phyloP scores from a whole-genome alignment of 1,140 invertebrate genomes.

The Bombus waltoni region DNA sequence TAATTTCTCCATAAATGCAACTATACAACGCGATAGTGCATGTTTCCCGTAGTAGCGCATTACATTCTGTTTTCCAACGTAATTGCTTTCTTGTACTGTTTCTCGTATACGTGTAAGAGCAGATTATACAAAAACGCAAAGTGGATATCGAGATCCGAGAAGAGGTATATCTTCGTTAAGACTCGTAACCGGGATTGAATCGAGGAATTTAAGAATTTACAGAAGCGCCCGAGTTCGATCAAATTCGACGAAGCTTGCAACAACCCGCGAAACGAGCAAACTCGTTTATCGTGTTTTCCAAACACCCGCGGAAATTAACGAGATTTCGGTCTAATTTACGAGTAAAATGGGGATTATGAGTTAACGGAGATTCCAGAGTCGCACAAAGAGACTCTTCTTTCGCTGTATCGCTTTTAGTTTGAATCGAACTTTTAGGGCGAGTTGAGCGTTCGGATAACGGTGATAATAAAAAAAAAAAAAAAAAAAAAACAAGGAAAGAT shows the following conservation, averaged over 20 bases:
- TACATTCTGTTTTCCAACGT: neutral
- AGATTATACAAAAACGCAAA: neutral
- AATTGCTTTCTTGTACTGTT: neutral
- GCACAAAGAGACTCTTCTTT: conserved; percentile 14
- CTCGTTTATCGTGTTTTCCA: neutral
- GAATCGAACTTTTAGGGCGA: conserved; percentile 1
- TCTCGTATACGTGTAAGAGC: no score
- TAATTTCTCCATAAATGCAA: no score
- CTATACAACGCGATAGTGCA: no score
- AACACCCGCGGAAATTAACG: conserved; percentile 4
- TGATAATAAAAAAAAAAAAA: neutral
- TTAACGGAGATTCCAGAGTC: neutral
- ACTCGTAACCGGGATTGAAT: neutral
- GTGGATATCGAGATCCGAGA: neutral
- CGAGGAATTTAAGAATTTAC: neutral
- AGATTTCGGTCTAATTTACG: conserved; percentile 15
- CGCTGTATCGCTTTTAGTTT: neutral
- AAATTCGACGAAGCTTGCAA: neutral
- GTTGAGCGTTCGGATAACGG: neutral
- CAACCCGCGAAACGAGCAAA: neutral
- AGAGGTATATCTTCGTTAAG: no score
- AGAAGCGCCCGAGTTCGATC: neutral
- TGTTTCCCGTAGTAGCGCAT: neutral
- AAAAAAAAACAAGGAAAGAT: no score
- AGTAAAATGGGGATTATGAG: conserved; percentile 3